These are phyloP conservation scores for Agonopterix subpropinquella DNA, from an alignment of 2,888 invertebrate species.

Conservation along the genomic window DNA sequence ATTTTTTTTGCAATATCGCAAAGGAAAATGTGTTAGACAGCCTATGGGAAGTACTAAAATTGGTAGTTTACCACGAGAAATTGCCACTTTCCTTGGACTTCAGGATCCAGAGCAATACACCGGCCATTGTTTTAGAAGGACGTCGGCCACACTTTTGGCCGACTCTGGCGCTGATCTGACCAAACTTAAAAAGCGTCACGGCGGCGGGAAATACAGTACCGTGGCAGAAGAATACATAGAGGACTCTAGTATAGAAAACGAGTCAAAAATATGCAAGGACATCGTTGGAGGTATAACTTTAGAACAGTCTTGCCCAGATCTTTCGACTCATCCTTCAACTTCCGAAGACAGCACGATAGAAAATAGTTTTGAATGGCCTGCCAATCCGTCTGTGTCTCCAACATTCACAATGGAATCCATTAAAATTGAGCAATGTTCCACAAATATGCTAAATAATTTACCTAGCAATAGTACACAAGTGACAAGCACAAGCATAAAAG, in stretches of 20 bases:
- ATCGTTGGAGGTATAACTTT: background rate
- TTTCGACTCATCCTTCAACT: no score
- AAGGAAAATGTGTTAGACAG: constrained; percentile 5
- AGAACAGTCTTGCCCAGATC: background rate
- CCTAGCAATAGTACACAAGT: no score
- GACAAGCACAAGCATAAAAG: no score
- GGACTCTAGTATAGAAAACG: background rate
- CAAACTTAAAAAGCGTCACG: constrained; percentile 6
- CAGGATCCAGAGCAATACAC: constrained; percentile 9
- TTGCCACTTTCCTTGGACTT: constrained; percentile 5
- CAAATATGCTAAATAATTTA: no score
- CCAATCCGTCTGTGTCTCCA: background rate
- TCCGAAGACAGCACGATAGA: no score
- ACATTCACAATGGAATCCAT: background rate
- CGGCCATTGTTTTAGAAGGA: constrained; percentile 11
- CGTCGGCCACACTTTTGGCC: constrained; percentile 7
- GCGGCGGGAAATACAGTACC: constrained; percentile 3
- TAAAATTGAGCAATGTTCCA: no score
- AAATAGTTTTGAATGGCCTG: background rate
- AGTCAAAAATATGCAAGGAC: background rate
- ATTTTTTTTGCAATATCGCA: constrained; percentile 6
- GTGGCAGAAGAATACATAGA: constrained; percentile 2
- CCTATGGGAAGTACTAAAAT: constrained; percentile 6
- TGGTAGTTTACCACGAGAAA: constrained; percentile 3
- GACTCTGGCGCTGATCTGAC: constrained; percentile 8